Conservation (phyloP, 2,888 invertebrate species). For the Diarsia rubi region DNA sequence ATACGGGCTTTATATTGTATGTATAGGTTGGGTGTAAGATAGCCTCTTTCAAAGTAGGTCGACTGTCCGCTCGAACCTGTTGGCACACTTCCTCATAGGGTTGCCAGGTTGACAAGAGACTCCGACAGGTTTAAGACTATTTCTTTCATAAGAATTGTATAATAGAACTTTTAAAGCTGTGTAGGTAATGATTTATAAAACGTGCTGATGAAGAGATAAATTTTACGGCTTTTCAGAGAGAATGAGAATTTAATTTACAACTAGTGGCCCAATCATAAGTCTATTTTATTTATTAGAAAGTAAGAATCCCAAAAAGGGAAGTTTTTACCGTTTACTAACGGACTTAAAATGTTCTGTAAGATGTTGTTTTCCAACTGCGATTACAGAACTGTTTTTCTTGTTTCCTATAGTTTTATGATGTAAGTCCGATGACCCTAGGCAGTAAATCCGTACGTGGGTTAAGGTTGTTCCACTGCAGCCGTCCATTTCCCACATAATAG, state of each 20-base stretch:
- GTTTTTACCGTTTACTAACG: background rate
- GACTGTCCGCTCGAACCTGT: conserved; percentile 69
- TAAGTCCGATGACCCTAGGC: conserved; percentile 40
- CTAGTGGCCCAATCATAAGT: background rate
- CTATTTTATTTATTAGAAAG: conserved; percentile 2
- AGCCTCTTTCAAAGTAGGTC: conserved; percentile 66
- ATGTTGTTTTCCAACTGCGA: background rate
- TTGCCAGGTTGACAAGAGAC: conserved; percentile 47
- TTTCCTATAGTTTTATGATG: background rate
- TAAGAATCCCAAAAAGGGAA: background rate
- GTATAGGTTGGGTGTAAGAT: conserved; percentile 50
- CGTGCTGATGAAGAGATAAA: background rate
- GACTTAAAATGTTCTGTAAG: background rate
- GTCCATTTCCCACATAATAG: conserved; percentile 56
- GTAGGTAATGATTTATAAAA: background rate
- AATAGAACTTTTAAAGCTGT: conserved; percentile 1
- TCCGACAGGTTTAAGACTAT: conserved; percentile 8
- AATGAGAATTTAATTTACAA: background rate
- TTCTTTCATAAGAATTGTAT: background rate
- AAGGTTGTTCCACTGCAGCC: conserved; percentile 53
- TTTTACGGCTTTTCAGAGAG: background rate
- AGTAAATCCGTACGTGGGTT: conserved; percentile 37
- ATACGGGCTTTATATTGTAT: conserved; percentile 37
- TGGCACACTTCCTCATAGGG: conserved; percentile 72
- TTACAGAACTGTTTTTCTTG: background rate